Evolutionary conservation across 2,113 vertebrate species (phyloP).

Genomic region (cat (Felis catus)): F.catus_Fca126_mat1.0 CM031421.1:49609001-49609500

Average conservation of each 20-base stretch:
- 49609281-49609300: neutral
- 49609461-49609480: neutral
- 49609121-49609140: neutral
- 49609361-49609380: neutral
- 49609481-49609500: neutral
- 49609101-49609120: neutral
- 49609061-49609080: neutral
- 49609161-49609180: neutral
- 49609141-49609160: neutral
- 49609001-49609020: neutral
- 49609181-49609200: neutral
- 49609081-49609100: neutral
- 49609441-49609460: neutral
- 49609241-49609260: neutral
- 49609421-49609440: conserved; percentile 20
- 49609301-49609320: neutral
- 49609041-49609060: neutral
- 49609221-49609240: neutral
- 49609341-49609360: neutral
- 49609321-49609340: neutral
- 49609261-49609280: neutral
- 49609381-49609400: neutral
- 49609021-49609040: neutral
- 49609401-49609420: neutral
- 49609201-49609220: neutral